phyloP scores from a whole-genome alignment of 2,888 invertebrate species.

The Dromius quadrimaculatus region DNA sequence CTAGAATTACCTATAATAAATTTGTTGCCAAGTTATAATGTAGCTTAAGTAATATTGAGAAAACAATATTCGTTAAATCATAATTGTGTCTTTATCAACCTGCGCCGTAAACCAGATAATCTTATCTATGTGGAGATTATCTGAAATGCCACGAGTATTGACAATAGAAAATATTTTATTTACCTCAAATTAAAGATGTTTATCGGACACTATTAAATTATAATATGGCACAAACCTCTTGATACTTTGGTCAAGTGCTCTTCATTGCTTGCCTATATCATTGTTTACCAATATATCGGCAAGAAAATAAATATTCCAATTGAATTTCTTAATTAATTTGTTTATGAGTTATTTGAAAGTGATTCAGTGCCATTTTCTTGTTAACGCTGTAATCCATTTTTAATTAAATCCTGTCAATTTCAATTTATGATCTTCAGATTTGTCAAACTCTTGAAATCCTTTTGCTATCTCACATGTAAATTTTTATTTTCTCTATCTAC shows the following conservation, averaged over 20 bases:
- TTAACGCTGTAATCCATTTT: background rate
- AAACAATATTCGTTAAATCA: too few species aligned
- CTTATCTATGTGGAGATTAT: conserved; percentile 7
- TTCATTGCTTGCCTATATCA: background rate
- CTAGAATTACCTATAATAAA: too few species aligned
- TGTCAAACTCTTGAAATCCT: background rate
- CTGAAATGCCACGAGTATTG: conserved; percentile 1
- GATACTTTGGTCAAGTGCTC: conserved; percentile 19
- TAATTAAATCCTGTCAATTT: background rate
- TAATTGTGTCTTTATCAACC: too few species aligned
- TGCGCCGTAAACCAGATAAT: conserved; percentile 7
- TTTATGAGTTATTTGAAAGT: background rate
- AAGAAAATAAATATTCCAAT: conserved; percentile 17
- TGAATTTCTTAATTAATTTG: conserved; percentile 7
- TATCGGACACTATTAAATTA: conserved; percentile 27
- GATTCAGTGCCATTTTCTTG: background rate
- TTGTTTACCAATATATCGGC: conserved; percentile 12
- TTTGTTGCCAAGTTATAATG: too few species aligned
- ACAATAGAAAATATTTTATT: conserved; percentile 51
- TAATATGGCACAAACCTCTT: conserved; percentile 36
- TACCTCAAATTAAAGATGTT: conserved; percentile 31
- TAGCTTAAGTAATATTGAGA: too few species aligned
- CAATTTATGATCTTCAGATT: background rate
- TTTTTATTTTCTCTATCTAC: background rate
- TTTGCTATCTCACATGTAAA: background rate